phyloP scores from a whole-genome alignment of 2,888 invertebrate species.

The Anodontia alba region DNA sequence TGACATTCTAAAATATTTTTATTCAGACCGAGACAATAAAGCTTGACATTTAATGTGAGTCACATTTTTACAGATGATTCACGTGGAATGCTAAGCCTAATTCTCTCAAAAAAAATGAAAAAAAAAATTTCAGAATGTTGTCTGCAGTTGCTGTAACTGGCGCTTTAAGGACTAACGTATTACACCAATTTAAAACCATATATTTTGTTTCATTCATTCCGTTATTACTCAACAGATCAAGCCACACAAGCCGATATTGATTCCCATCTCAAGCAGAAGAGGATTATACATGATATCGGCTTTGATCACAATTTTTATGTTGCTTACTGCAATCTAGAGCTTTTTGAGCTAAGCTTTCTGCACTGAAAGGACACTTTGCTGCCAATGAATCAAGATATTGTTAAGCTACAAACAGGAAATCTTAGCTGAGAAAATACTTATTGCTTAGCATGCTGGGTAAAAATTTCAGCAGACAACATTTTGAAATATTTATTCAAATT shows the following conservation, averaged over 20 bases:
- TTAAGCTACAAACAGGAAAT: neutral
- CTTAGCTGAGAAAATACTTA: neutral
- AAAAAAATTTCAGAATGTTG: too few species aligned
- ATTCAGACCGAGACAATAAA: too few species aligned
- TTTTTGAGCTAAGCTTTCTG: conserved; percentile 3
- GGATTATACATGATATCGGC: neutral
- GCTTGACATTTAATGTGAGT: too few species aligned
- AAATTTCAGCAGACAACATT: too few species aligned
- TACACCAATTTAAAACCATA: neutral
- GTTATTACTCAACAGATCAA: neutral
- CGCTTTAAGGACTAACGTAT: too few species aligned
- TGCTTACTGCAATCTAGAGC: neutral
- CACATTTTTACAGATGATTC: too few species aligned
- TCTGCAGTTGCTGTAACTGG: too few species aligned
- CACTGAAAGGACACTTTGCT: conserved; percentile 3
- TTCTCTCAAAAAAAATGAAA: too few species aligned
- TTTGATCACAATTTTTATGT: conserved; percentile 14
- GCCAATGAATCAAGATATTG: neutral
- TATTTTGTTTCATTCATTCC: neutral
- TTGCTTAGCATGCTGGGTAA: too few species aligned
- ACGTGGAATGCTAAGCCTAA: too few species aligned
- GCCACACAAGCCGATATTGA: neutral
- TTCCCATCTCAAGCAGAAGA: neutral
- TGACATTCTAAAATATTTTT: too few species aligned
- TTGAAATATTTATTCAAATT: too few species aligned